phyloP scores from a whole-genome alignment of 53 echinoderm and acorn worm genomes.

The Antedon mediterranea region DNA sequence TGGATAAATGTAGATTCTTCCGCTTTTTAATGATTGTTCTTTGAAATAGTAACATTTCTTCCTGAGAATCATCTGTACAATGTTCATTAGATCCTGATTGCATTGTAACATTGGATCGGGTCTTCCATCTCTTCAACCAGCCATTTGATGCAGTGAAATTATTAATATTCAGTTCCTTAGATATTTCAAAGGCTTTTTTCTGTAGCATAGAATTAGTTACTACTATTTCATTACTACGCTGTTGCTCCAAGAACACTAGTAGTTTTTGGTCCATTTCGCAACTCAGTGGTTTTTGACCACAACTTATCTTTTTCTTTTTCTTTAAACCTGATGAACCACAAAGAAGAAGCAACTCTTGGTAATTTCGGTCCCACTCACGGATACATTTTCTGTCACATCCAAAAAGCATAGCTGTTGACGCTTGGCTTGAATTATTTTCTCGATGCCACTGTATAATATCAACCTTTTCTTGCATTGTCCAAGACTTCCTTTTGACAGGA shows the following conservation, averaged over 20 bases:
- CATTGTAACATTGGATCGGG: neutral
- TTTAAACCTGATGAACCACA: neutral
- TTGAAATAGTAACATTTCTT: neutral
- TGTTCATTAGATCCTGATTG: neutral
- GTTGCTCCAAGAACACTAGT: neutral
- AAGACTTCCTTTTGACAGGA: neutral
- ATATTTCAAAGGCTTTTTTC: neutral
- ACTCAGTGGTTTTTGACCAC: neutral
- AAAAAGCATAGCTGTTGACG: neutral
- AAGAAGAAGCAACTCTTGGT: neutral
- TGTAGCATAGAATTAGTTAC: neutral
- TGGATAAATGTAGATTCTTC: neutral
- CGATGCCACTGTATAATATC: neutral
- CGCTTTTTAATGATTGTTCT: neutral
- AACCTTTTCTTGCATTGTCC: neutral
- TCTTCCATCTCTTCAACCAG: neutral
- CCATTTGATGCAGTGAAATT: neutral
- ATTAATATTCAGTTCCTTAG: neutral
- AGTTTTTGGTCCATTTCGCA: neutral
- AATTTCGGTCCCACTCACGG: neutral
- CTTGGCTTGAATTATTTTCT: neutral
- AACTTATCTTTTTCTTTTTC: neutral
- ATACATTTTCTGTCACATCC: neutral
- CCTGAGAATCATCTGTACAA: neutral
- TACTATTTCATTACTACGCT: neutral